Evolutionary conservation across 2,113 vertebrate species (phyloP).

Genomic region (Origma solitaria): DNA sequence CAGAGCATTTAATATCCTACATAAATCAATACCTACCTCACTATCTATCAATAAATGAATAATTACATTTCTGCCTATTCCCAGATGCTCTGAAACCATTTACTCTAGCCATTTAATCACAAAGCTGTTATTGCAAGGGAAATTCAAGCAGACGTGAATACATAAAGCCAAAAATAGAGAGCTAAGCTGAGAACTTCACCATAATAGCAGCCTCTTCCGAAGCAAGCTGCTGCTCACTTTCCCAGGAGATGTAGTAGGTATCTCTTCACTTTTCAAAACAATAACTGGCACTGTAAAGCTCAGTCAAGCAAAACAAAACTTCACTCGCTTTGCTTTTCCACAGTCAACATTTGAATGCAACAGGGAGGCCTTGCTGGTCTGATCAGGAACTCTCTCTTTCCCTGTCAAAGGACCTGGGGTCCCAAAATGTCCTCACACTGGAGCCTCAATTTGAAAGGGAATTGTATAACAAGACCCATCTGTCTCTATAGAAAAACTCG

Average conservation of each 20-base stretch:
- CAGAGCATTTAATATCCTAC: neutral
- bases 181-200: neutral
- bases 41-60: slow-evolving; percentile 33
- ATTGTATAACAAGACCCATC: neutral
- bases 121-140: slow-evolving; percentile 28
- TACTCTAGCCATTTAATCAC: slow-evolving; percentile 36
- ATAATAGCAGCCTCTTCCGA: neutral
- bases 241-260: slow-evolving; percentile 14
- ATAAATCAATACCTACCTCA: slow-evolving; percentile 9
- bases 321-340: neutral
- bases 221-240: slow-evolving; percentile 14
- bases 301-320: slow-evolving; percentile 22
- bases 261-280: slow-evolving; percentile 33
- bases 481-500: neutral
- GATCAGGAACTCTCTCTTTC: neutral
- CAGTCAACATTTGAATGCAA: neutral
- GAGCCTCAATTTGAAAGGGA: neutral
- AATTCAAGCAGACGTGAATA: slow-evolving; percentile 6
- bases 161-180: slow-evolving; percentile 9
- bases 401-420: neutral
- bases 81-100: neutral
- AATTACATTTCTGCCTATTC: slow-evolving; percentile 27
- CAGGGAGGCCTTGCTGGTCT: neutral
- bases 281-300: neutral
- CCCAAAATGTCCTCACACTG: neutral